Conservation (phyloP, 2,113 vertebrate genomes). For the Riparia riparia region DNA sequence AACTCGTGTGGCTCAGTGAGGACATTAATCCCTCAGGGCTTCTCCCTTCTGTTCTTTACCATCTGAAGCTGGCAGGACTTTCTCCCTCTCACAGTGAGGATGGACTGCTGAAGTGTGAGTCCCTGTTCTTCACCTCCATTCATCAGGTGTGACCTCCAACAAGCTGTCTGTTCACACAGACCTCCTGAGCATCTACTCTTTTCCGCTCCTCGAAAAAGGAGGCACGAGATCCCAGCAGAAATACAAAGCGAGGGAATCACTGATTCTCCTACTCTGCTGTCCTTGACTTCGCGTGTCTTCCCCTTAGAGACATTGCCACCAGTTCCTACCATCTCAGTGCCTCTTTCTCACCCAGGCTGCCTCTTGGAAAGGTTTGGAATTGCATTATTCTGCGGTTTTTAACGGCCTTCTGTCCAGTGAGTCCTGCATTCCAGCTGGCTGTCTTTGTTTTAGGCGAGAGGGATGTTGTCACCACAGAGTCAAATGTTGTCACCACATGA, state of each 20-base stretch:
- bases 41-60: not conserved
- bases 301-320: not conserved
- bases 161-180: not conserved
- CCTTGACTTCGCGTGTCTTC: not conserved
- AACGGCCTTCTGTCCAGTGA: not conserved
- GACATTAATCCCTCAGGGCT: not conserved
- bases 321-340: not conserved
- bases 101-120: not conserved
- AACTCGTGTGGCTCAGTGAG: not conserved
- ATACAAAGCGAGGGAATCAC: not conserved
- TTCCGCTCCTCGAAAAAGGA: not conserved
- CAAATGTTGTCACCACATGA: not conserved
- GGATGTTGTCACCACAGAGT: not conserved
- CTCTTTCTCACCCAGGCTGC: not conserved
- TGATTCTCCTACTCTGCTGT: not conserved
- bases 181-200: not conserved
- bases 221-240: not conserved
- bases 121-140: not conserved
- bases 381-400: not conserved
- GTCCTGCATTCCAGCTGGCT: not conserved
- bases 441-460: not conserved
- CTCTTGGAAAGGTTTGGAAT: not conserved
- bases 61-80: not conserved
- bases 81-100: not conserved
- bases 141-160: not conserved